Percentiles rank a stretch among this genome's conserved stretches.
phyloP scores from a whole-genome alignment of 1,140 invertebrate genomes.

The Palaemon carinicauda region DNA sequence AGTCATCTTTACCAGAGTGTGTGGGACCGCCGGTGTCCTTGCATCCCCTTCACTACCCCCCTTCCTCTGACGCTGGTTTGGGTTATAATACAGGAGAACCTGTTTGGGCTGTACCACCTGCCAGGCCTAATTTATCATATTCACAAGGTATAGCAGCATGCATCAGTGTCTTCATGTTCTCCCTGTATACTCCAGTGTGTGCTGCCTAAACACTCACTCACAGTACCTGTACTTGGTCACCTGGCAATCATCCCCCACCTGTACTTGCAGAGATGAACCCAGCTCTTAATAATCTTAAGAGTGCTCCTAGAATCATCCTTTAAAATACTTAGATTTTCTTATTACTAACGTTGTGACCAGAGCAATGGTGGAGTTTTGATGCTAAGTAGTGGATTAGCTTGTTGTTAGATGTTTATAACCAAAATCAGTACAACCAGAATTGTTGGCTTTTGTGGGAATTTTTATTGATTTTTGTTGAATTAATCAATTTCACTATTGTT shows the following conservation, averaged over 20 bases:
- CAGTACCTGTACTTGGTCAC: background rate
- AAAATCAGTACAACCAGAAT: conserved; percentile 24
- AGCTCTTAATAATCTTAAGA: no score
- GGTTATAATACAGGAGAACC: conserved; percentile 41
- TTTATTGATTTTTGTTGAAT: conserved; percentile 43
- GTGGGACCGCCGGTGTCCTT: conserved; percentile 49
- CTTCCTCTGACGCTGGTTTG: conserved; percentile 29
- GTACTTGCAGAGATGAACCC: no score
- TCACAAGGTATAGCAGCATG: conserved; percentile 51
- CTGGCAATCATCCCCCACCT: background rate
- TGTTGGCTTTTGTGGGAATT: conserved; percentile 53
- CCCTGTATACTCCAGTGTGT: conserved; percentile 38
- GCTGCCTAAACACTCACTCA: conserved; percentile 24
- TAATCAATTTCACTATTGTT: background rate
- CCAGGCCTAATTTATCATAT: conserved; percentile 33
- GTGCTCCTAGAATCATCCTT: no score
- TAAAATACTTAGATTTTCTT: no score
- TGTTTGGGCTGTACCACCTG: conserved; percentile 35
- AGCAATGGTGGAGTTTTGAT: conserved; percentile 10
- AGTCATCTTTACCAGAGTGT: conserved; percentile 49
- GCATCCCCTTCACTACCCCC: conserved; percentile 50
- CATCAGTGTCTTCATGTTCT: background rate
- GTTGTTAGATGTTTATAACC: conserved; percentile 47
- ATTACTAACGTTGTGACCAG: conserved; percentile 27
- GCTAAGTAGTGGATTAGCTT: conserved; percentile 36